Evolutionary conservation across 2,888 invertebrate species (phyloP).

Genomic region (Allophyes oxyacanthae): DNA sequence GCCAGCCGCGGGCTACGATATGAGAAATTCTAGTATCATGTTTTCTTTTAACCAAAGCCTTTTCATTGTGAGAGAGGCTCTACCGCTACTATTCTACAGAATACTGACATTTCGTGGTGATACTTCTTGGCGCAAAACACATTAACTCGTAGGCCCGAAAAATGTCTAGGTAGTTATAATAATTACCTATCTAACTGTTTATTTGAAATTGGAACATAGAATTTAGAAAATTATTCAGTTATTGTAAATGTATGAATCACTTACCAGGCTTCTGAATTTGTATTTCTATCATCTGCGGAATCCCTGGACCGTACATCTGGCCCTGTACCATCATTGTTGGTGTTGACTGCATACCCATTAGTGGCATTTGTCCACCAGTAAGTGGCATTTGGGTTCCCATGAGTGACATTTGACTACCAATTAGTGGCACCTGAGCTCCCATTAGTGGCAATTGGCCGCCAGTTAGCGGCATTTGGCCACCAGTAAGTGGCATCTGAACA

Average conservation of each 20-base stretch:
- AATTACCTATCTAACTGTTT: no score
- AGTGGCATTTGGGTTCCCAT: neutral
- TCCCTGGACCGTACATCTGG: constrained; percentile 38
- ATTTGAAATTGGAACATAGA: no score
- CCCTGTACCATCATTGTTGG: constrained; percentile 20
- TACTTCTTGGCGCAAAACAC: no score
- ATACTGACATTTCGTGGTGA: no score
- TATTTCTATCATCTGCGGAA: constrained; percentile 51
- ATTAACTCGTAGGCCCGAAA: no score
- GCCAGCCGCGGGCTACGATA: no score
- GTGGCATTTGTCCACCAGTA: neutral
- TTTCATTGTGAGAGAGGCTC: no score
- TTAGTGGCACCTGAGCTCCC: neutral
- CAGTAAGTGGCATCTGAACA: neutral
- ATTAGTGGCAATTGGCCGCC: constrained; percentile 20
- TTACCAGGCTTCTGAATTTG: constrained; percentile 44
- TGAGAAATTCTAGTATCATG: no score
- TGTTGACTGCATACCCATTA: neutral
- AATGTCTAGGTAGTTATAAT: no score
- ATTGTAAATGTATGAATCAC: neutral
- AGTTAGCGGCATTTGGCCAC: neutral
- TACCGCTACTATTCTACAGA: no score
- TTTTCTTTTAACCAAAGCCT: no score
- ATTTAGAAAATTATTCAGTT: no score
- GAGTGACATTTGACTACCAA: neutral